Percentiles rank a stretch among this genome's conserved stretches.
These are phyloP conservation scores for Cynaeus angustus DNA, from an alignment of 2,888 invertebrate genomes.

Conservation along the genomic window DNA sequence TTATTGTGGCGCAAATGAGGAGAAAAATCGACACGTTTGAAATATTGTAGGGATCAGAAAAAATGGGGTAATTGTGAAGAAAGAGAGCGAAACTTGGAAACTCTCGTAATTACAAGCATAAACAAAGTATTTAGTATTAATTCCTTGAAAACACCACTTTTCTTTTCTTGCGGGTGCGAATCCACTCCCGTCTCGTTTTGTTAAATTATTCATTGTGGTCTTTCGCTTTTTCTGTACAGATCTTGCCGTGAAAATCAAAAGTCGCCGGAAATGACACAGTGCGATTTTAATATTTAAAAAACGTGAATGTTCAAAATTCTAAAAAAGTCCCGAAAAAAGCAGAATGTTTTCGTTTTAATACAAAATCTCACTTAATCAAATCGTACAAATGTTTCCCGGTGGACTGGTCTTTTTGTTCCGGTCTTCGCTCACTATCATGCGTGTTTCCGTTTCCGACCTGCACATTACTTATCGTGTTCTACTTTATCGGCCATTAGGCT, in stretches of 20 bases:
- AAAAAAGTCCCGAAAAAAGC: no score
- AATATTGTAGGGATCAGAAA: no score
- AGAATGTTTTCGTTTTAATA: no score
- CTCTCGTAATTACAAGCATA: no score
- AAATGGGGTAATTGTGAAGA: no score
- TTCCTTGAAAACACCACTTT: no score
- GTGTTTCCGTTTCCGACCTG: slow-evolving; percentile 9
- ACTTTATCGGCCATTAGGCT: slow-evolving; percentile 24
- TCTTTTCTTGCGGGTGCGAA: no score
- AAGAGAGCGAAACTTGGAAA: background rate
- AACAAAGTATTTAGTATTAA: no score
- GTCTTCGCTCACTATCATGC: slow-evolving; percentile 9
- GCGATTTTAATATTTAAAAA: slow-evolving; percentile 12
- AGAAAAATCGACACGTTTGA: slow-evolving; percentile 11
- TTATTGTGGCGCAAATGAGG: slow-evolving; percentile 9
- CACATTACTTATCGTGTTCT: slow-evolving; percentile 16
- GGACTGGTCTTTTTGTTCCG: slow-evolving; percentile 5
- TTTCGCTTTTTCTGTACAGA: slow-evolving; percentile 1
- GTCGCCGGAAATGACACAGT: background rate
- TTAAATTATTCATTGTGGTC: slow-evolving; percentile 29
- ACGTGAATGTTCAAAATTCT: background rate
- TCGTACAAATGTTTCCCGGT: background rate
- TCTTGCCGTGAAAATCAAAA: slow-evolving; percentile 14
- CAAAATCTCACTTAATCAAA: slow-evolving; percentile 4
- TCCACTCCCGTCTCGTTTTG: no score